Evolutionary conservation across 2,113 vertebrate species (phyloP), one percentile per base, ranked within the genome.

Genomic region (Cromileptes altivelis): DNA sequence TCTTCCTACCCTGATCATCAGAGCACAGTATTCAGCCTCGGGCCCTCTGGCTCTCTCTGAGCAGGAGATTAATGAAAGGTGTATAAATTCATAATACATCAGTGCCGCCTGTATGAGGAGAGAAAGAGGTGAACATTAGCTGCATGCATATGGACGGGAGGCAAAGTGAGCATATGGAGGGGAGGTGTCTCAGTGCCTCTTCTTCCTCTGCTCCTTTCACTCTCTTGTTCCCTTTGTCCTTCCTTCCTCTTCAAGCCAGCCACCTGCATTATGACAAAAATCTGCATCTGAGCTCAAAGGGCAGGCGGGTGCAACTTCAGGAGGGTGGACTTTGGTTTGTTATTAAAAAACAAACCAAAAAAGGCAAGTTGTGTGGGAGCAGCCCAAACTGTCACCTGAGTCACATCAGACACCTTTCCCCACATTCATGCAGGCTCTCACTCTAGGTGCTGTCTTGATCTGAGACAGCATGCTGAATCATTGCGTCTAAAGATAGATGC

Each of bases 381-480:
- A 45, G 58, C 30, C 30, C 30, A 30, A 30, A 30, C 30, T 30
- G 30, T 30, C 30, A 30, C 30, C 30, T 12, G 12, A 47, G 45
- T 11, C 11, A 47, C 3, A 15, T 63, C 73, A 82, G 49, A n/a
- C 80, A 77, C 70, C 10, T 84, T 86, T 70, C 50, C 79, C 73
- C 45, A 37, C 17, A 63, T 63, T 88, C 83, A 80, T 65, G 80
- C 72, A 57, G 68, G 67, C 61, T 76, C 62, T 80, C 18, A 21
- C 62, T 65, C 56, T 80, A 67, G 18, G 1, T 40, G 71, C 64
- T 37, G 50, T 61, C 1, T n/a, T 1, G 19, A 72, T 64, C 52
- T 60, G 69, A 85, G 65, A 47, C 27, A 25, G 50, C 70, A 15
- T n/a, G 80, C 86, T 89, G 90, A 93, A 87, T 89, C 80, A 85